phyloP scores from a whole-genome alignment of 2,113 vertebrate species.

The Hemichromis elongatus region DNA sequence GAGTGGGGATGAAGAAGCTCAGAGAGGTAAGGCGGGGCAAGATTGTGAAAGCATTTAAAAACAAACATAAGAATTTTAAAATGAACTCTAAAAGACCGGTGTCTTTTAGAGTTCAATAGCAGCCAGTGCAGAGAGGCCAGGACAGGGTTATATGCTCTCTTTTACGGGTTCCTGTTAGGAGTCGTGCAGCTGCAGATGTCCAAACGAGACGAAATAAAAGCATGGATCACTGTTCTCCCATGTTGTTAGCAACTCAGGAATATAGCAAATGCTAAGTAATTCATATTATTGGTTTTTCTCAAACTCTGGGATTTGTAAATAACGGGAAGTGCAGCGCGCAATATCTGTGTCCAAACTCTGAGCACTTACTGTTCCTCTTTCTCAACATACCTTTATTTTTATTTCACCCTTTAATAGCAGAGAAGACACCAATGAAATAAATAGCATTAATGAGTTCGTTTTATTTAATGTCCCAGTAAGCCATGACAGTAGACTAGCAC shows the following conservation, averaged over 20 bases:
- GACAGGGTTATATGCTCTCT: no score
- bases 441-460: not conserved
- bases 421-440: not conserved
- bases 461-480: not conserved
- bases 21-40: no score
- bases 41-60: no score
- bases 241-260: not conserved
- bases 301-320: not conserved
- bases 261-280: not conserved
- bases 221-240: no score
- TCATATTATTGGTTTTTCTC: not conserved
- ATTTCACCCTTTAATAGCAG: not conserved
- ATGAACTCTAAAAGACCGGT: no score
- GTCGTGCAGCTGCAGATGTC: no score
- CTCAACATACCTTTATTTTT: not conserved
- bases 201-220: no score
- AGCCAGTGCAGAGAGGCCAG: no score
- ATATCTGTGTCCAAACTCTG: not conserved
- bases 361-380: not conserved
- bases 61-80: no score
- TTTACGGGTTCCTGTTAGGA: no score
- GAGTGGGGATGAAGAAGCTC: no score
- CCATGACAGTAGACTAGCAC: not conserved
- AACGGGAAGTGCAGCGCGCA: not conserved
- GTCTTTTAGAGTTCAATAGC: no score